Evolutionary conservation across 2,797 vertebrate genomes (phyloP).

Genomic region (Eulemur coronatus): DNA sequence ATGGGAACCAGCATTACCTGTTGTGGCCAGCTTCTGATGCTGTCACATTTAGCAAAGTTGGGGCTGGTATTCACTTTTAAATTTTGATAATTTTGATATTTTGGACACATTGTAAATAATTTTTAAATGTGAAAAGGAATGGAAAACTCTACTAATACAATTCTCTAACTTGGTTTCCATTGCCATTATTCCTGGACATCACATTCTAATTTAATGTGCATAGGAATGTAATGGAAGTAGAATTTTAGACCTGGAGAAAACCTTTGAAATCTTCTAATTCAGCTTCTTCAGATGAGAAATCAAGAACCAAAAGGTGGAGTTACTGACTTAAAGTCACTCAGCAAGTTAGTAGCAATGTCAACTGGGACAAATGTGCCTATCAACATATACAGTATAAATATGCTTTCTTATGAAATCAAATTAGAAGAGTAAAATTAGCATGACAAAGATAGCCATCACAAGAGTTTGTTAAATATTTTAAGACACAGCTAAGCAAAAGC

Average conservation of each 20-base stretch:
- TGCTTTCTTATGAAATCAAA: neutral
- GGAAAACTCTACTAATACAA: neutral
- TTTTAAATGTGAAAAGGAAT: neutral
- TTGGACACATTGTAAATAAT: neutral
- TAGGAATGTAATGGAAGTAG: neutral
- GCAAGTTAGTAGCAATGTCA: neutral
- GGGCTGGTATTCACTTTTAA: neutral
- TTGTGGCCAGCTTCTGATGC: neutral
- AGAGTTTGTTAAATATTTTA: neutral
- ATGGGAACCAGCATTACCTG: neutral
- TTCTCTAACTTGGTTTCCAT: neutral
- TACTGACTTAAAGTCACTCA: neutral
- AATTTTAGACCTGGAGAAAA: neutral
- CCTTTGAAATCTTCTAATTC: neutral
- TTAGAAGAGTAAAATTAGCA: neutral
- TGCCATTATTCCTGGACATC: neutral
- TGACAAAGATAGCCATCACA: neutral
- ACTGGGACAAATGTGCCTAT: neutral
- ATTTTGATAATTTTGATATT: slow-evolving; percentile 25
- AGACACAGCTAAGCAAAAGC: neutral
- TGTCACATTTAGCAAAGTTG: neutral
- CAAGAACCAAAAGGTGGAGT: neutral
- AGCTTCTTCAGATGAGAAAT: neutral
- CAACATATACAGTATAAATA: neutral
- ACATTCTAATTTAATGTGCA: neutral